Evolutionary conservation across 2,113 vertebrate genomes (phyloP), one percentile per base, ranked within the genome.

Genomic region (Romanogobio albipinnatus): DNA sequence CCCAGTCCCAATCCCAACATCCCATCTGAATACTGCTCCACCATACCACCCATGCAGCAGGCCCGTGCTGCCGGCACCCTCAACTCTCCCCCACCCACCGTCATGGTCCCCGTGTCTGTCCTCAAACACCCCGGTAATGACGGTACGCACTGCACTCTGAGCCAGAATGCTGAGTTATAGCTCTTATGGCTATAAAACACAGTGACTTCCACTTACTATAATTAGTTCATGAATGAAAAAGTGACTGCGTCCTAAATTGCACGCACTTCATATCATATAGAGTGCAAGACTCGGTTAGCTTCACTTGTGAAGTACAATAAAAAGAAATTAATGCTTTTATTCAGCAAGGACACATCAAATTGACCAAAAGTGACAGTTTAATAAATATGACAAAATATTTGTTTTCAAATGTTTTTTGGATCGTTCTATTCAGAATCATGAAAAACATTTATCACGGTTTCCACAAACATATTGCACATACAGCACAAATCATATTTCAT

Each of bases 61-160:
- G 93, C 94, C 58, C 95, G 94, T 0, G 91, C 94, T 14, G 89
- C 93, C 39, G 94, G 92, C 86, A 90, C 91, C 22, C 91, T 94
- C 64, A 95, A 94, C 92, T 95, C 93, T 47, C 92, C 95, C 74
- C 96, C 96, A 33, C 95, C 96, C 45, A 95, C 96, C 89, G 89
- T 95, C 85, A 93, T 94, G 92, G 92, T 97, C 90, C 96, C 96
- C 17, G 88, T 91, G 83, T 97, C 96, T 82, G 96, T 94, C 83
- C 96, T 98, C 90, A 98, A 97, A 91, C 95, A 97, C 17, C 96
- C 96, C 64, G 91, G 90, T 89, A 90, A 88, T 87, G 96, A 98
- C 91, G 94, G 97, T 98, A 97, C 83, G 84, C 49, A 17, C 49
- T 51, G 51, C 4, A 10, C 87, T 62, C 17, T 81, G 49, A 39